Percentiles rank a stretch among this genome's conserved stretches.
phyloP scores from a whole-genome alignment of 2,113 vertebrate species.

The Cyanoliseus patagonus region DNA sequence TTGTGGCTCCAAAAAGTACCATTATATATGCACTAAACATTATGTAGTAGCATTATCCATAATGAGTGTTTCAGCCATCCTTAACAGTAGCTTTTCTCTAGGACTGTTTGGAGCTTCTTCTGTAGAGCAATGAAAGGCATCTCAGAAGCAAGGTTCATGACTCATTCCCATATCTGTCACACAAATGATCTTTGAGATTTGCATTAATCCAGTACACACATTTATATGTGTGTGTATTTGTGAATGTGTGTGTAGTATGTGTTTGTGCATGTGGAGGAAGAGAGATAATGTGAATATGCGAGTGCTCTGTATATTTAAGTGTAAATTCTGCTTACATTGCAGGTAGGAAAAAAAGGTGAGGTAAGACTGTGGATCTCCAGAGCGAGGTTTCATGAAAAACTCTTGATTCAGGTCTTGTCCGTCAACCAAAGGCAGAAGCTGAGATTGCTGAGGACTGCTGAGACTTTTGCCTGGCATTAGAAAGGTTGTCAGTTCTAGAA shows the following conservation, averaged over 20 bases:
- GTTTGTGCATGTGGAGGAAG: background rate
- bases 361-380: background rate
- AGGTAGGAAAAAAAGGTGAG: fast-evolving
- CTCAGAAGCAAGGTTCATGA: conserved; percentile 13
- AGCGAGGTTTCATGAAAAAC: background rate
- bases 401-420: background rate
- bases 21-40: background rate
- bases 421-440: background rate
- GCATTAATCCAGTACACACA: background rate
- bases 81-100: conserved; percentile 11
- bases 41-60: background rate
- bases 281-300: background rate
- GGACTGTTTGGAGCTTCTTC: conserved; percentile 2
- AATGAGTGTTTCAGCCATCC: background rate
- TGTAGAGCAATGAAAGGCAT: conserved; percentile 7
- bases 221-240: background rate
- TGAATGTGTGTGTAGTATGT: background rate
- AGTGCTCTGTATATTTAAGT: background rate
- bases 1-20: background rate
- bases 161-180: conserved; percentile 22
- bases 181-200: background rate
- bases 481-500: background rate
- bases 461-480: background rate
- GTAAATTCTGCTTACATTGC: background rate
- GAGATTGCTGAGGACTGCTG: background rate